phyloP scores from a whole-genome alignment of 2,797 vertebrate species.

The Poliocrania exsul region DNA sequence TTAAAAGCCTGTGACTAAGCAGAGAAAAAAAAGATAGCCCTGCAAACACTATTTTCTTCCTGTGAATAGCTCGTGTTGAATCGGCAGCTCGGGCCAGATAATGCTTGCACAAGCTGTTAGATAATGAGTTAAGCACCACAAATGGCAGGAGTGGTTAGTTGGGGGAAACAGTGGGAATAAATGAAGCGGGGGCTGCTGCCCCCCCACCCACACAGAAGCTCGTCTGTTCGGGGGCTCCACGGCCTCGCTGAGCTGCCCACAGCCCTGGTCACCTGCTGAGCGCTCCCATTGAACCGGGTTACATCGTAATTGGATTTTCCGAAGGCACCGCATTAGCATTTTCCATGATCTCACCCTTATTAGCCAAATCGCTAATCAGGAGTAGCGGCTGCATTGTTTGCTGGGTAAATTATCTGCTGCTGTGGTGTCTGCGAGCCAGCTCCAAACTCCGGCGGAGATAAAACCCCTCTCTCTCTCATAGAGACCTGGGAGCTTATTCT shows the following conservation, averaged over 20 bases:
- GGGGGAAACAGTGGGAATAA: neutral
- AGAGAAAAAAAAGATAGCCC: neutral
- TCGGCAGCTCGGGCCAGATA: neutral
- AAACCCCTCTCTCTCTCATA: neutral
- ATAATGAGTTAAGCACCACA: neutral
- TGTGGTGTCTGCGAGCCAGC: neutral
- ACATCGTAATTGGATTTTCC: conserved; percentile 67
- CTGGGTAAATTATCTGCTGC: conserved; percentile 42
- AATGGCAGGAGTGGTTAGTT: neutral
- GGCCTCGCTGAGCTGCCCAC: neutral
- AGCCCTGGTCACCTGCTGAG: conserved; percentile 42
- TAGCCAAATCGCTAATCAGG: conserved; percentile 49
- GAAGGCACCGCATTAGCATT: conserved; percentile 52
- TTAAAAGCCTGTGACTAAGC: neutral
- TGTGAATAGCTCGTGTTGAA: neutral
- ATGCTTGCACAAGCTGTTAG: neutral
- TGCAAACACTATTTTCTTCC: conserved; percentile 9
- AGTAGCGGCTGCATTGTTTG: conserved; percentile 2
- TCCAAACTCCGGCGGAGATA: neutral
- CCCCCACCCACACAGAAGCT: neutral
- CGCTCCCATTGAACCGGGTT: conserved; percentile 42
- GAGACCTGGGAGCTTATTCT: neutral
- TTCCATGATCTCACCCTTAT: conserved; percentile 68
- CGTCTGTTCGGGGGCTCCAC: neutral
- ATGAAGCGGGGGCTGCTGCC: neutral